Base-by-base conservation (phyloP, 1,140 invertebrate genomes). In the Onthophagus taurus region DNA sequence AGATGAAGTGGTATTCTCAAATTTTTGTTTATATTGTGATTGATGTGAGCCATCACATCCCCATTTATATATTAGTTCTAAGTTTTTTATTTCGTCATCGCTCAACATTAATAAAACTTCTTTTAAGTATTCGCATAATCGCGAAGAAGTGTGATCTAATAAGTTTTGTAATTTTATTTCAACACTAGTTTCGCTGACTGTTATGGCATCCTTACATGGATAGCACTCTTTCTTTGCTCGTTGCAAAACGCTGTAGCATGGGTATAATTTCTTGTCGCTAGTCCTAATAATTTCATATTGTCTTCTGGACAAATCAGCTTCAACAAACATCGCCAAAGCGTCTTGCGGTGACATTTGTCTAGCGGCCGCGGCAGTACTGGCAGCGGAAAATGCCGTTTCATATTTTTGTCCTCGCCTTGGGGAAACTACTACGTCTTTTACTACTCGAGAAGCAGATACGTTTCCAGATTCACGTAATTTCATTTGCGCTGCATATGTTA, bases 101-200 rank as follows among this genome's bases (percentile, higher is more conserved):
- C n/a, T n/a, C n/a, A n/a, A n/a, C n/a, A n/a, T n/a, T 6, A 13
- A 7, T 6, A 6, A 33, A 33, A 5, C 5, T 33, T 33, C 31
- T 53, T n/a, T n/a, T n/a, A n/a, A n/a, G n/a, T n/a, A 53, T 19
- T 37, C 31, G 30, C 56, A 50, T 26, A 63, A 45, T 39, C 57
- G 49, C 35, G 29, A 29, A 31, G 47, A 48, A 13, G 56, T 57
- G 47, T 55, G 50, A 50, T 62, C 44, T 5, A 63, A 39, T 46
- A 65, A 50, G n/a, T 21, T 44, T 53, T 63, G 58, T 21, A 65
- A 43, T 13, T 54, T 13, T 14, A 52, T 48, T 55, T 63, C 52
- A 4, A 54, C 57, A 26, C 44, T 47, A 18, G 47, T 59, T 12
- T 44, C 53, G 4, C 57, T 63, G 18, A 61, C 51, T 12, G 11